Conservation (phyloP, 2,888 invertebrate species). For the Callimorpha dominula region DNA sequence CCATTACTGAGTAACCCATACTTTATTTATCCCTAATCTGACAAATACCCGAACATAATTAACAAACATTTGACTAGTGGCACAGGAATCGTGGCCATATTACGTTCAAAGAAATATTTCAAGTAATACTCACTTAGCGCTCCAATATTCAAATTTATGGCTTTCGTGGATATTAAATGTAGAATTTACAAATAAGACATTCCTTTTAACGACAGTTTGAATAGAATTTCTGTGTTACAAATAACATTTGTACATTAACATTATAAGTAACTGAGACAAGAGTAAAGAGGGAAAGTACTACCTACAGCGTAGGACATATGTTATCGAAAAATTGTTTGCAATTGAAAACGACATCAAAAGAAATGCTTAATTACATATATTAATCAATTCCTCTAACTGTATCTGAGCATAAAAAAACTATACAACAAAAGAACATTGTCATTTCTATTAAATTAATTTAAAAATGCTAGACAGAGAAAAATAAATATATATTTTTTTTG, state of each 20-base stretch:
- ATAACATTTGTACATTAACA: constrained; percentile 8
- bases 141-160: constrained; percentile 51
- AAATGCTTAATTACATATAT: too few relatives aligned
- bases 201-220: constrained; percentile 38
- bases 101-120: constrained; percentile 58
- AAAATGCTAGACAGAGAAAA: too few relatives aligned
- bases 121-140: constrained; percentile 56
- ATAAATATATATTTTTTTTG: too few relatives aligned
- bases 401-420: too few relatives aligned
- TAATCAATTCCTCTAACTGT: too few relatives aligned
- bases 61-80: constrained; percentile 58
- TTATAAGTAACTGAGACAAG: neutral
- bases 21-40: constrained; percentile 51
- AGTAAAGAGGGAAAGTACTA: neutral
- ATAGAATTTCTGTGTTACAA: constrained; percentile 36
- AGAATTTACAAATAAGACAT: constrained; percentile 48
- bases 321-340: neutral
- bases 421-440: too few relatives aligned
- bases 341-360: neutral
- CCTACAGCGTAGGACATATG: neutral
- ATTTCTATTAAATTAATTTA: too few relatives aligned
- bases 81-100: constrained; percentile 39
- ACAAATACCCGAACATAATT: constrained; percentile 65
- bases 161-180: constrained; percentile 39
- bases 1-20: constrained; percentile 33